These are phyloP conservation scores for Pterostichus niger DNA, from an alignment of 2,888 invertebrate genomes.

Conservation along the genomic window DNA sequence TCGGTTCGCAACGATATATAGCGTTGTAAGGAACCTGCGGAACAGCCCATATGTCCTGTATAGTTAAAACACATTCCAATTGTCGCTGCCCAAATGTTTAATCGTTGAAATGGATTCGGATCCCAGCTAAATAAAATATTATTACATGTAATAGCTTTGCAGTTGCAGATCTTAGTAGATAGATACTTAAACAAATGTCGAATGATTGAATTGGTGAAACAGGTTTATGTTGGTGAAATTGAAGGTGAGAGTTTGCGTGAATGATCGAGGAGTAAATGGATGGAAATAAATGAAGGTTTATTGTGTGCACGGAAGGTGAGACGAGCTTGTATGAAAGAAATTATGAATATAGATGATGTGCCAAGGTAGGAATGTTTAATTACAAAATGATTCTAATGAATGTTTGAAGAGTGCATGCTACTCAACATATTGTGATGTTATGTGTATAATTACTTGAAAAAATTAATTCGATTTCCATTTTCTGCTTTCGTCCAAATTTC, in stretches of 20 bases:
- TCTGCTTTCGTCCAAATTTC: conserved; percentile 41
- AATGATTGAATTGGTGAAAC: too few relatives aligned
- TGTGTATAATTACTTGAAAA: conserved; percentile 42
- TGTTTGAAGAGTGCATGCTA: too few relatives aligned
- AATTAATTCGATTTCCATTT: conserved; percentile 22
- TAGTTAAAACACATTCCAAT: conserved; percentile 9
- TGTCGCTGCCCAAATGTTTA: not conserved
- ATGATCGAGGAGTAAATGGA: too few relatives aligned
- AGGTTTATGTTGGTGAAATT: too few relatives aligned
- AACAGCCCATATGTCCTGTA: not conserved
- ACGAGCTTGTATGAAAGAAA: too few relatives aligned
- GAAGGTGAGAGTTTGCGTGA: too few relatives aligned
- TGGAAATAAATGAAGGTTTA: too few relatives aligned
- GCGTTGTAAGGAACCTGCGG: conserved; percentile 28
- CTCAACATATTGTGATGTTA: not conserved
- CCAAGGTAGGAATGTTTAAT: too few relatives aligned
- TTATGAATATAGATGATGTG: not conserved
- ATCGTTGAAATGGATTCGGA: conserved; percentile 40
- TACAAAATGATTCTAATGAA: not conserved
- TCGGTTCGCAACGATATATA: conserved; percentile 6
- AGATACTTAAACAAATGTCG: too few relatives aligned
- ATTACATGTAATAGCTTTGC: too few relatives aligned
- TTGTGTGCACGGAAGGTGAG: too few relatives aligned
- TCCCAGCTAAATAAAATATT: conserved; percentile 13
- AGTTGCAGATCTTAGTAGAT: too few relatives aligned